Conservation (phyloP, 2,113 vertebrate species). For the Sterrhoptilus dennistouni region DNA sequence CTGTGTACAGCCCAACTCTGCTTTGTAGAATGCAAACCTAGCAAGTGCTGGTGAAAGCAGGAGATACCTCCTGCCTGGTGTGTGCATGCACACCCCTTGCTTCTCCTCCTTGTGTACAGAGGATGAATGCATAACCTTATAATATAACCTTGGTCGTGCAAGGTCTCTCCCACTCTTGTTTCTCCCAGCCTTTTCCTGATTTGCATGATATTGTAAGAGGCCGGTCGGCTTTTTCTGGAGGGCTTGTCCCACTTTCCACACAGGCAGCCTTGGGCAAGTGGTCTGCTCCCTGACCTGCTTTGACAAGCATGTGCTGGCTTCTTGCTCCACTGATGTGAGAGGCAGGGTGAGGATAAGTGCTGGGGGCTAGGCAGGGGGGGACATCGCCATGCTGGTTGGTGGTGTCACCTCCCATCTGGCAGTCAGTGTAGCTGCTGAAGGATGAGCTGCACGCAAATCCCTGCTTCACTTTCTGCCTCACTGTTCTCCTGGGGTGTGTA, state of each 20-base stretch:
- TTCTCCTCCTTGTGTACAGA: background rate
- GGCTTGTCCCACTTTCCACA: background rate
- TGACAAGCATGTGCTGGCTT: background rate
- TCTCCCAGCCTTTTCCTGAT: background rate
- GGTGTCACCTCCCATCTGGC: background rate
- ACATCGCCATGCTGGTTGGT: background rate
- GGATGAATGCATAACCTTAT: background rate
- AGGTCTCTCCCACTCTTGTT: background rate
- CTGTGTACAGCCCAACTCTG: background rate
- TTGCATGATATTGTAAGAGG: background rate
- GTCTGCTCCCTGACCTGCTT: slow-evolving; percentile 21
- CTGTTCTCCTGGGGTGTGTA: background rate
- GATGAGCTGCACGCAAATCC: background rate
- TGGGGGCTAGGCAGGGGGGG: background rate
- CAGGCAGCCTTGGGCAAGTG: background rate
- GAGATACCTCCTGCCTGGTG: background rate
- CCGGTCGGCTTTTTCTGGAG: background rate
- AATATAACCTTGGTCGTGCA: background rate
- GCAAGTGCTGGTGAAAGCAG: background rate
- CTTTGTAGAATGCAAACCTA: background rate
- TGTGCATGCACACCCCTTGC: background rate
- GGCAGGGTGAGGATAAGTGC: background rate
- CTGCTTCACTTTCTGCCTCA: background rate
- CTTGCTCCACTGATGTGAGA: background rate
- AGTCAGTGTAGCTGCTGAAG: background rate